A percentile compares a stretch with the other conserved stretches of the same genome.
phyloP scores from a whole-genome alignment of 2,797 vertebrate genomes.

The Lacerta bilineata region DNA sequence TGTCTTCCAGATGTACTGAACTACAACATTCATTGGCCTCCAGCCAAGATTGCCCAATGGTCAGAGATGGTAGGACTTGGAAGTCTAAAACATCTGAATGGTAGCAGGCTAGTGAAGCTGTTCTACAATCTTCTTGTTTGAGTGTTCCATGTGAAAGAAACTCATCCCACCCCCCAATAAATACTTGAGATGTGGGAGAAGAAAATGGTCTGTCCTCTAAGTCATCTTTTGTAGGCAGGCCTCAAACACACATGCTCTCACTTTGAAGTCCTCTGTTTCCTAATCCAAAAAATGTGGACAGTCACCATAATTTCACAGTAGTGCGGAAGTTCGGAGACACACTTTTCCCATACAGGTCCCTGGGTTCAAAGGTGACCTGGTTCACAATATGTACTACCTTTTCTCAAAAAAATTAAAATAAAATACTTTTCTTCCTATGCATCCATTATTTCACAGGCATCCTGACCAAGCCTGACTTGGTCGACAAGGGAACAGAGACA shows the following conservation, averaged over 20 bases:
- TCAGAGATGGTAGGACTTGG: no score
- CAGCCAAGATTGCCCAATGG: no score
- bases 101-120: no score
- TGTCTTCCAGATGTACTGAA: no score
- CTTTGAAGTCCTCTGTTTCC: not conserved
- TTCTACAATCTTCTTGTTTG: not conserved
- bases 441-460: constrained; percentile 77
- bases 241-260: not conserved
- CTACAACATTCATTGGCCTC: no score
- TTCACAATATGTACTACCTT: not conserved
- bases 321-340: not conserved
- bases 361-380: not conserved
- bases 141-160: not conserved
- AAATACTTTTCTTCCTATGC: not conserved
- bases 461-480: constrained; percentile 88
- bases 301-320: no score
- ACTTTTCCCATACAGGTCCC: not conserved
- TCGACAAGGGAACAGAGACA: constrained; percentile 85
- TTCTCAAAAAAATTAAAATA: not conserved
- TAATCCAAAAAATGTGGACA: not conserved
- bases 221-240: not conserved
- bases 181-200: not conserved
- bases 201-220: not conserved
- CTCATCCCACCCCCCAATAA: not conserved
- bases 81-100: no score